Conservation (phyloP, 2,113 vertebrate species). For the Larimichthys polyactis region DNA sequence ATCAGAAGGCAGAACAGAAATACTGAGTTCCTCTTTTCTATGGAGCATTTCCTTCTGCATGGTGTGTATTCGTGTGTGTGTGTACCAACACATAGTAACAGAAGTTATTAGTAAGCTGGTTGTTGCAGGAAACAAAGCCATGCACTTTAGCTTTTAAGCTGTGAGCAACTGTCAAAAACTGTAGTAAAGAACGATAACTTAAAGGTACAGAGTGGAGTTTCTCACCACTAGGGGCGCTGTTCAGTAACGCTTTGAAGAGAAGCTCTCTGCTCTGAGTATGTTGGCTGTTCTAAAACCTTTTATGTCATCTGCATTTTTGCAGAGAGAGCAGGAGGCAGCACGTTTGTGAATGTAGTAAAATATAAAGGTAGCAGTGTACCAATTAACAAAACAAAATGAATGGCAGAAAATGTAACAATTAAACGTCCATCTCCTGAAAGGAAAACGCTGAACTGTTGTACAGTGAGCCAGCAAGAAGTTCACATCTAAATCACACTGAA, state of each 20-base stretch:
- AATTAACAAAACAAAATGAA: neutral
- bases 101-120: constrained; percentile 30
- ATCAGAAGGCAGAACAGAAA: constrained; percentile 52
- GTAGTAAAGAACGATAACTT: neutral
- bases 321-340: constrained; percentile 10
- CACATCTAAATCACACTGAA: no score
- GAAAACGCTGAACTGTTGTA: no score
- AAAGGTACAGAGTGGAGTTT: constrained; percentile 18
- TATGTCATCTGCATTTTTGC: neutral
- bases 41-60: neutral
- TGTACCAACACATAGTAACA: neutral
- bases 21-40: constrained; percentile 32
- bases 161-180: neutral
- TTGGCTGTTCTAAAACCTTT: neutral
- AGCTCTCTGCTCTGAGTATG: no score
- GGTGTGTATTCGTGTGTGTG: neutral
- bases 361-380: neutral
- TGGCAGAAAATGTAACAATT: no score
- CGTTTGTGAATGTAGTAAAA: neutral
- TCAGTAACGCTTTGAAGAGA: neutral
- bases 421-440: no score
- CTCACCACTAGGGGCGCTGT: constrained; percentile 14
- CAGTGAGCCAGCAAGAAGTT: no score
- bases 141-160: constrained; percentile 49
- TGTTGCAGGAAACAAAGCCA: constrained; percentile 61